Evolutionary conservation across 1,140 invertebrate genomes (phyloP).

Genomic region (Drosophila malerkotliana): DNA sequence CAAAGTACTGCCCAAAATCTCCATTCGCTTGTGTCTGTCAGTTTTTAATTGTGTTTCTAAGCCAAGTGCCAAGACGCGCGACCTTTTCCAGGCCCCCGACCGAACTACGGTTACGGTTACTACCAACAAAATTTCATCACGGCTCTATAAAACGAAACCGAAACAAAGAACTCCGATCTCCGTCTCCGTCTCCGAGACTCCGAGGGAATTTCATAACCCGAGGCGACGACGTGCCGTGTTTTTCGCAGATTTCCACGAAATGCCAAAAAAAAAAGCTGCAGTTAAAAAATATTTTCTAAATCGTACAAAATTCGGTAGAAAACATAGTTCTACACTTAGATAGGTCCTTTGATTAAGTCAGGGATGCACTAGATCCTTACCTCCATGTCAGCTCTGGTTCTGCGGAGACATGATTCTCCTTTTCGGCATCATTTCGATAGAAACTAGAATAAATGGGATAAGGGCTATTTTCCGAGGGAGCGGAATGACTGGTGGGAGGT

Average conservation of each 20-base stretch:
- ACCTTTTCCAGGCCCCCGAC: conserved; percentile 75
- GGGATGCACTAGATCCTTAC: conserved; percentile 33
- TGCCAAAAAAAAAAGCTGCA: conserved; percentile 4
- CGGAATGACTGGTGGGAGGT: conserved; percentile 3
- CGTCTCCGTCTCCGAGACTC: background rate
- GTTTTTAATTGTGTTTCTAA: conserved; percentile 78
- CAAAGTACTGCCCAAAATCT: conserved; percentile 42
- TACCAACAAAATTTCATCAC: conserved; percentile 54
- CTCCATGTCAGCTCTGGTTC: conserved; percentile 52
- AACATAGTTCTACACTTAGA: background rate
- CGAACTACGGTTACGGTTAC: conserved; percentile 58
- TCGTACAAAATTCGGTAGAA: conserved; percentile 11
- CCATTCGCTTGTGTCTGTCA: background rate
- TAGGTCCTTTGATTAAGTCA: background rate
- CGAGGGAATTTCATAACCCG: conserved; percentile 41
- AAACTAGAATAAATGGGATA: conserved; percentile 59
- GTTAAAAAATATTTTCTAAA: conserved; percentile 7
- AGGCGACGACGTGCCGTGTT: conserved; percentile 35
- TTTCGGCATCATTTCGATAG: conserved; percentile 39
- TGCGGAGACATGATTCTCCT: conserved; percentile 23
- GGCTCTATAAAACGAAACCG: conserved; percentile 49
- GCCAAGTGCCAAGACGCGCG: conserved; percentile 62
- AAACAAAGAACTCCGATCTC: conserved; percentile 11
- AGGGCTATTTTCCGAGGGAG: conserved; percentile 18
- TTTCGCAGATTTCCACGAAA: conserved; percentile 49